These are phyloP conservation scores for Nerophis lumbriciformis DNA, from an alignment of 2,113 vertebrate species.

Conservation along the genomic window DNA sequence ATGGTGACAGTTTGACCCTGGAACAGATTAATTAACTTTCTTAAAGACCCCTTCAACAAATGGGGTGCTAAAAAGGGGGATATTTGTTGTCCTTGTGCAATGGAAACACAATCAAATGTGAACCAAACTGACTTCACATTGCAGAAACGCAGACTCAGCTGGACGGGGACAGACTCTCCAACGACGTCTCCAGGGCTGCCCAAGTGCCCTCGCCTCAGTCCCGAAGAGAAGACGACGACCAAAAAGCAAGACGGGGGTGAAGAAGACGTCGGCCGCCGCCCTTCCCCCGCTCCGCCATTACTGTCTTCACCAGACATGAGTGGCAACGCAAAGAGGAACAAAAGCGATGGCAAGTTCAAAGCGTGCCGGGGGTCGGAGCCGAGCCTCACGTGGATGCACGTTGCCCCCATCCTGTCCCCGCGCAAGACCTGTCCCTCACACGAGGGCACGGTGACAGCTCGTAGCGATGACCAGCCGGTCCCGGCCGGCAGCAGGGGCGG, in stretches of 20 bases:
- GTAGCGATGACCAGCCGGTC: not conserved
- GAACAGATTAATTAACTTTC: too few species aligned
- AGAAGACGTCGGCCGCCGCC: not conserved
- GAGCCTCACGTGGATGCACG: conserved; percentile 80
- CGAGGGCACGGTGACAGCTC: conserved; percentile 14
- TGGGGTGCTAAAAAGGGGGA: too few species aligned
- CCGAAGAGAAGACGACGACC: conserved; percentile 26
- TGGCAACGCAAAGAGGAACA: conserved; percentile 23
- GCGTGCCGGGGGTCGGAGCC: conserved; percentile 65
- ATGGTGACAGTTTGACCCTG: too few species aligned
- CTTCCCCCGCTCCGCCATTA: conserved; percentile 14
- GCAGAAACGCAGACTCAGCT: conserved; percentile 73
- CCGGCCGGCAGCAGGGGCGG: conserved; percentile 43
- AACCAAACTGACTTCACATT: not conserved
- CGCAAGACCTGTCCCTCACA: conserved; percentile 58
- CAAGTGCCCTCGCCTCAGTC: conserved; percentile 38
- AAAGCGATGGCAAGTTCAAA: conserved; percentile 31
- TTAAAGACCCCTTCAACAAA: too few species aligned
- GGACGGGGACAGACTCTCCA: conserved; percentile 62
- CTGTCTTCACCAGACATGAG: conserved; percentile 14
- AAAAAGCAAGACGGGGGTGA: conserved; percentile 2
- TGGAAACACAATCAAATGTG: too few species aligned
- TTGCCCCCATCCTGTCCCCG: conserved; percentile 75
- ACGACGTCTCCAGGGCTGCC: conserved; percentile 38
- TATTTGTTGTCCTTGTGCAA: too few species aligned